A percentile compares a stretch with the other conserved stretches of the same genome.
phyloP scores from a whole-genome alignment of 92 coral and sea anemone species.

The Zoanthus gigantus region DNA sequence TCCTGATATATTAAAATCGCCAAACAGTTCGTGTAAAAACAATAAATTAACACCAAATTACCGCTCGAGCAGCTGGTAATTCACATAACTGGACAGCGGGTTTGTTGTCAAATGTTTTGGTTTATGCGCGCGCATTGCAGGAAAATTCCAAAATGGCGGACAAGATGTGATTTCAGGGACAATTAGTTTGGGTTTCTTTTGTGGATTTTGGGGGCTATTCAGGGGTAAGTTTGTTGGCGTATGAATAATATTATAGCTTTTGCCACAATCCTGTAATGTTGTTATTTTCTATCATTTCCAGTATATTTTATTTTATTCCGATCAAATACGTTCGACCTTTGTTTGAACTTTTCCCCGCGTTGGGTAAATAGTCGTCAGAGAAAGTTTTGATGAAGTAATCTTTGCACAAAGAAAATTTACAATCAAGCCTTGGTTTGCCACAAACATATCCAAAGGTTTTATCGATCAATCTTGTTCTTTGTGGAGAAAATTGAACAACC shows the following conservation, averaged over 20 bases:
- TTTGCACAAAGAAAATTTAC: neutral
- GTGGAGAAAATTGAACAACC: neutral
- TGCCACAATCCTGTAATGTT: neutral
- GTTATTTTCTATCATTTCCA: neutral
- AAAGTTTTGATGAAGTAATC: neutral
- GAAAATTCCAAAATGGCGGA: slow-evolving; percentile 50
- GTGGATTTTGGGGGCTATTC: slow-evolving; percentile 41
- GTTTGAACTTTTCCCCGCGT: neutral
- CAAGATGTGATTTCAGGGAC: slow-evolving; percentile 26
- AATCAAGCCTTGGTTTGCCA: neutral
- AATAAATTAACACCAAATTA: no score
- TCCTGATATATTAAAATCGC: no score
- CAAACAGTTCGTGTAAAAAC: no score
- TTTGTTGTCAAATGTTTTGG: neutral
- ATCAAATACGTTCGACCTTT: neutral
- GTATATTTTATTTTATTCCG: neutral
- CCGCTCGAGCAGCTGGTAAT: no score
- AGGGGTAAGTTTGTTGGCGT: slow-evolving; percentile 26
- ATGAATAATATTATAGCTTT: no score
- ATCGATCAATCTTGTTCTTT: neutral
- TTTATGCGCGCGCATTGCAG: slow-evolving; percentile 37
- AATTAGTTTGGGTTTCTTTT: slow-evolving; percentile 10
- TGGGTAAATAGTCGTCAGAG: slow-evolving; percentile 12
- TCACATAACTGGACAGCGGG: slow-evolving; percentile 23
- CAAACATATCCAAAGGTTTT: neutral